phyloP scores from a whole-genome alignment of 2,113 vertebrate genomes.

The Tenebrosternarchus preto region DNA sequence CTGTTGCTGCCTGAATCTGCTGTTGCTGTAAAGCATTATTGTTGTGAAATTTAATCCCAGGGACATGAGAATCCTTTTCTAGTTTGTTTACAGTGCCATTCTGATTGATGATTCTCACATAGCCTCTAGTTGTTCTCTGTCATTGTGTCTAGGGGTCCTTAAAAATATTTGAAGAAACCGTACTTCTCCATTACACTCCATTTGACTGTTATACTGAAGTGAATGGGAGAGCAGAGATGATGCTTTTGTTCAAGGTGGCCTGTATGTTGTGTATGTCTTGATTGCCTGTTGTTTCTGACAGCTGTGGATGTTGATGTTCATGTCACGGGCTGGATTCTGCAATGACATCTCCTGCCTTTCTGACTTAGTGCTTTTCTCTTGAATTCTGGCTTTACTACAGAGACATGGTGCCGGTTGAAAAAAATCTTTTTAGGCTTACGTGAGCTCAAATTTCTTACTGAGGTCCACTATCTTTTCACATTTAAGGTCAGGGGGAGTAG shows the following conservation, averaged over 20 bases:
- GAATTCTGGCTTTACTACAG: neutral
- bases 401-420: neutral
- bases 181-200: neutral
- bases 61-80: too few relatives aligned
- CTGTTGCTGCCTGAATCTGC: neutral
- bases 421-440: neutral
- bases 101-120: neutral
- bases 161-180: too few relatives aligned
- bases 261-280: too few relatives aligned
- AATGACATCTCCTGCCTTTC: conserved; percentile 8
- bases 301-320: conserved; percentile 4
- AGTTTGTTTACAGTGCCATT: too few relatives aligned
- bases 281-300: conserved; percentile 31
- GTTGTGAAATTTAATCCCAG: too few relatives aligned
- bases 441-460: conserved; percentile 1
- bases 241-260: neutral
- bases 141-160: neutral
- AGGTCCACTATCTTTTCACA: too few relatives aligned
- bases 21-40: neutral
- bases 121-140: neutral
- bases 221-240: neutral
- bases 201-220: too few relatives aligned
- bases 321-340: neutral
- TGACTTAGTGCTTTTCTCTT: conserved; percentile 13
- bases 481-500: neutral